Base-by-base conservation (phyloP, 2,888 invertebrate genomes). In the Bellardia pandia region DNA sequence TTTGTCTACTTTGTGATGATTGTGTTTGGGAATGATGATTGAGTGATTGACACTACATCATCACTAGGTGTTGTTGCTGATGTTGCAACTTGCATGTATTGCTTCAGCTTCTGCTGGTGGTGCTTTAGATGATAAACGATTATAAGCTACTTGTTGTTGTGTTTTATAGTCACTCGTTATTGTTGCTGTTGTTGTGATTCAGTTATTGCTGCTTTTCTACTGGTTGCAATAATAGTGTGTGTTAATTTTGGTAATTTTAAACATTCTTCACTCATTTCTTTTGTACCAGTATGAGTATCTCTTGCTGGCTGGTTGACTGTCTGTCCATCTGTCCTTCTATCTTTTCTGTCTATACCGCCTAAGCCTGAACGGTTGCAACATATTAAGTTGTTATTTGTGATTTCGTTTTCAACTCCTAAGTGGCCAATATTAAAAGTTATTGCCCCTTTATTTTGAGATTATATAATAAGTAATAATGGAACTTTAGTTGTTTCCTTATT, bases 1-100 rank as follows among this genome's bases (percentile, higher is more conserved):
- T 68, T 64, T 16, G 58, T 51, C 51, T 69, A 69, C 14, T 48
- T 72, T 75, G 58, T 62, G 76, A 60, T 62, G 75, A 51, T 79
- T 69, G 42, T 33, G 51, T 64, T 71, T 56, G 81, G 81, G 66
- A 75, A 74, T 62, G 71, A 75, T 87, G 87, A 87, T 87, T 85
- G 85, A 87, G 87, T 87, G 87, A 87, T 87, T 87, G 87, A 85
- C 87, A 85, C 85, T 87, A 68, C 87, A 87, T 88, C 86, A 81
- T 77, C 87, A 60, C 84, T 74, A 69, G 72, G 85, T 86, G 84
- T 78, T 82, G 79, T 90, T 92, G 91, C 88, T 88, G 90, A 74
- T 74, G 81, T 82, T 75, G 74, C 62, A 68, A 77, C 45, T 45
- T 45, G 45, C 45, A 11, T 45, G 42, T 69, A 64, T 16, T 45